A percentile compares a stretch with the other conserved stretches of the same genome.
Evolutionary conservation across 1,140 invertebrate species (phyloP).

Genomic region (Antheraea mylitta): DNA sequence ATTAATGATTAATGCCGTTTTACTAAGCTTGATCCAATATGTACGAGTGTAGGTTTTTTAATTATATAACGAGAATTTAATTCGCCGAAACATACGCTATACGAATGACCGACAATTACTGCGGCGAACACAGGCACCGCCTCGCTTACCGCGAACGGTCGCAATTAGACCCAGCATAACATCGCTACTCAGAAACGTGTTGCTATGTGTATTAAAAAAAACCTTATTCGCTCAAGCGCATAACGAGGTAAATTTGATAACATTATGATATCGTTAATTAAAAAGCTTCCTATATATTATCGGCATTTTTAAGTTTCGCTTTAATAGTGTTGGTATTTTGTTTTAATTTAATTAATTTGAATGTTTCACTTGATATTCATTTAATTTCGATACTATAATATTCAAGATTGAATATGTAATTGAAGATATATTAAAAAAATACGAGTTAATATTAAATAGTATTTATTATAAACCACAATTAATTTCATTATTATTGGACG

Average conservation of each 20-base stretch:
- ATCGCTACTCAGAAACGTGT: constrained; percentile 31
- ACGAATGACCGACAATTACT: constrained; percentile 36
- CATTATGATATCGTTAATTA: constrained; percentile 1
- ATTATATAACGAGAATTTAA: neutral
- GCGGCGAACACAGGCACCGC: constrained; percentile 31
- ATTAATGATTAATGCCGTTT: too few species aligned
- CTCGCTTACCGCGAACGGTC: constrained; percentile 30
- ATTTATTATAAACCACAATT: too few species aligned
- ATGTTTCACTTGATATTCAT: too few species aligned
- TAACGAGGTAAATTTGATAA: neutral
- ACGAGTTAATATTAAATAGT: too few species aligned
- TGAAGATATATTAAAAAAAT: too few species aligned
- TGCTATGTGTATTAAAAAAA: constrained; percentile 15
- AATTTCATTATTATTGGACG: too few species aligned
- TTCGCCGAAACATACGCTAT: constrained; percentile 33
- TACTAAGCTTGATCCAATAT: too few species aligned
- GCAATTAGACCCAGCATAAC: constrained; percentile 36
- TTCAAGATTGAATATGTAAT: too few species aligned
- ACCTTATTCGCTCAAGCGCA: neutral
- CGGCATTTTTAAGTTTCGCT: neutral
- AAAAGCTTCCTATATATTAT: neutral
- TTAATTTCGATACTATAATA: too few species aligned
- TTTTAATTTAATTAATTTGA: too few species aligned
- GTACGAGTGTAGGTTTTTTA: neutral
- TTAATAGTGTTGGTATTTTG: too few species aligned